These are phyloP conservation scores for Paramuricea clavata DNA, from an alignment of 92 coral and sea anemone species.

Conservation along the genomic window DNA sequence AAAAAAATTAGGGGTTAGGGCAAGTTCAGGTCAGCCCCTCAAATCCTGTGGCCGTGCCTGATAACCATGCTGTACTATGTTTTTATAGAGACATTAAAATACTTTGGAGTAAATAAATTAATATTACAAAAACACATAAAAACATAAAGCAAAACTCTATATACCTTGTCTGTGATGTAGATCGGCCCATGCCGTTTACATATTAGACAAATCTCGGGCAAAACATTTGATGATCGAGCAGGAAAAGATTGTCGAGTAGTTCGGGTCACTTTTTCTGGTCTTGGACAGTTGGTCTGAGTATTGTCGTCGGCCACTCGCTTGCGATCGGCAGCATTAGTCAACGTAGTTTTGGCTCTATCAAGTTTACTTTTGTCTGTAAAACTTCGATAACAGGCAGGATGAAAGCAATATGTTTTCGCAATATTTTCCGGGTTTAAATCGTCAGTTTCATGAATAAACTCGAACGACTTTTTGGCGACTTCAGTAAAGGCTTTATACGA, in stretches of 20 bases:
- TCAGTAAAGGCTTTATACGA: not conserved
- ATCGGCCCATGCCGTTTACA: not conserved
- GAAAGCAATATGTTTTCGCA: not conserved
- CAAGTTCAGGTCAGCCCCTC: no score
- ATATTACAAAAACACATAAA: no score
- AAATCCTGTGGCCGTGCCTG: no score
- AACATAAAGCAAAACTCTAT: no score
- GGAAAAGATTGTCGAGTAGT: slow-evolving; percentile 22
- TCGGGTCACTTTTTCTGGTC: not conserved
- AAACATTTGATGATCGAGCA: slow-evolving; percentile 13
- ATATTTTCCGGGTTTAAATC: not conserved
- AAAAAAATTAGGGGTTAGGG: no score
- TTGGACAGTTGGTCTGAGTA: no score
- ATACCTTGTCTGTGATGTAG: slow-evolving; percentile 4
- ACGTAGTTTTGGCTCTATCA: slow-evolving; percentile 6
- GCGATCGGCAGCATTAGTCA: not conserved
- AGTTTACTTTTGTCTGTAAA: slow-evolving; percentile 1
- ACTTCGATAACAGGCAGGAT: not conserved
- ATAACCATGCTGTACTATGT: no score
- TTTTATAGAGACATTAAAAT: no score
- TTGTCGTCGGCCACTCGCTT: not conserved
- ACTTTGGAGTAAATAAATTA: not conserved
- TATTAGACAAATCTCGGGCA: slow-evolving; percentile 17
- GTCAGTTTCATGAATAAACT: not conserved
- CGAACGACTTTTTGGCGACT: not conserved